Evolutionary conservation across 2,797 vertebrate species (phyloP), one percentile per base, ranked within the genome.

Genomic region (Micrastur ruficollis): DNA sequence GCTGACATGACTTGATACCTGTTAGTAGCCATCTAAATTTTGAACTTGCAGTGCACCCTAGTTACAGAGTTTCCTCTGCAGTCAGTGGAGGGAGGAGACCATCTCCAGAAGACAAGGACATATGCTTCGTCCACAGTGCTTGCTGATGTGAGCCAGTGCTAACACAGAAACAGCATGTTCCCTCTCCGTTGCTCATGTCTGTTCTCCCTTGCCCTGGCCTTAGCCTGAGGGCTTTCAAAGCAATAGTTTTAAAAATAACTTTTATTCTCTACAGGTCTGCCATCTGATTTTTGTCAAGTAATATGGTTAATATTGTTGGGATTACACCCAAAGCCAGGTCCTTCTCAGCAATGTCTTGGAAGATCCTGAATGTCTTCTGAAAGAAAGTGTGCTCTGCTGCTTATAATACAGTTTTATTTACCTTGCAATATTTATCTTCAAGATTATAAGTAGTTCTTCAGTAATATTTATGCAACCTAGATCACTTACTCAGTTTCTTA

Each of bases 81-180:
- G n/a, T 29, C n/a, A 1, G 15, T 16, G 71, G 55, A n/a, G 70
- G 44, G 70, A 22, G 55, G 52, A 4, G 21, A 31, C 9, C 40
- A 23, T 12, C 73, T 70, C 55, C 29, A 38, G 31, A 17, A 26
- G 53, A 8, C 11, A 4, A 14, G 38, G 44, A 58, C 44, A 22
- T 14, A 10, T 2, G 0, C n/a, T 31, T 6, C 32, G 1, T 36
- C 31, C 50, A 4, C 49, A 25, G 38, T 2, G 4, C 14, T 11
- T 58, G 8, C 18, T 66, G 1, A 2, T 58, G 31, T 29, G 34
- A 59, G 31, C 34, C 52, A 22, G 26, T 3, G 14, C n/a, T 38
- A 27, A 19, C 23, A 0, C 20, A 20, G 22, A 29, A 61, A 23
- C 38, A 27, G 34, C 58, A 5, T 0, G 0, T 72, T 80, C 53